Conservation (phyloP, 1,140 invertebrate genomes). For the Globodera ellingtonae region DNA sequence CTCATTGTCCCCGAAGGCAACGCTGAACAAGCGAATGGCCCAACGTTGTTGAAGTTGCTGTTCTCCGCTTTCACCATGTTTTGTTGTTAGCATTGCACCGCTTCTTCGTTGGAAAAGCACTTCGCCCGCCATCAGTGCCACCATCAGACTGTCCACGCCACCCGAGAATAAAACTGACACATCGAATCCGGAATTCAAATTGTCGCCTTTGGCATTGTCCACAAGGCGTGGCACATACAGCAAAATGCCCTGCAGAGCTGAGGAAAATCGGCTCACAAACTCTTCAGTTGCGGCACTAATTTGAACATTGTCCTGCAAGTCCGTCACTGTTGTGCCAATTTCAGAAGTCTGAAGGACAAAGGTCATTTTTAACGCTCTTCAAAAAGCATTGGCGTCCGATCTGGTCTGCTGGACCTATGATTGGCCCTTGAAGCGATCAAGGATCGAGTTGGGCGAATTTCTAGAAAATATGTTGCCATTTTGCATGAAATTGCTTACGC, state of each 20-base stretch:
- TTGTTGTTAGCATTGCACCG: background rate
- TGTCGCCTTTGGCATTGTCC: background rate
- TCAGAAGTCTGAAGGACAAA: background rate
- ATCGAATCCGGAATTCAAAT: background rate
- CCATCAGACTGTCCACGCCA: constrained; percentile 43
- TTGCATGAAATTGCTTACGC: background rate
- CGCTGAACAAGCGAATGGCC: constrained; percentile 36
- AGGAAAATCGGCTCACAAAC: background rate
- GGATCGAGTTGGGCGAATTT: too few relatives aligned
- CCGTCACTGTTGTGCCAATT: too few relatives aligned
- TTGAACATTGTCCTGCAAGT: background rate
- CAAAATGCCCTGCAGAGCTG: background rate
- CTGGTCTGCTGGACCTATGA: too few relatives aligned
- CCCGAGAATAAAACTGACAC: constrained; percentile 39
- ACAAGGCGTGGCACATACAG: background rate
- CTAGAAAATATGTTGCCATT: too few relatives aligned
- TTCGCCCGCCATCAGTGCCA: constrained; percentile 35
- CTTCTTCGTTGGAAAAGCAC: constrained; percentile 11
- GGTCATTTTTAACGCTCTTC: background rate
- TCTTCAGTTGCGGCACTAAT: background rate
- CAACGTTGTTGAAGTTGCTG: background rate
- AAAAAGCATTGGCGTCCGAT: too few relatives aligned
- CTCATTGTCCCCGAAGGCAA: constrained; percentile 37
- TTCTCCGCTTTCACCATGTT: too few relatives aligned
- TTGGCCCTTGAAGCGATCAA: too few relatives aligned